Conservation (phyloP, 2,113 vertebrate genomes). For the Phaethon lepturus region DNA sequence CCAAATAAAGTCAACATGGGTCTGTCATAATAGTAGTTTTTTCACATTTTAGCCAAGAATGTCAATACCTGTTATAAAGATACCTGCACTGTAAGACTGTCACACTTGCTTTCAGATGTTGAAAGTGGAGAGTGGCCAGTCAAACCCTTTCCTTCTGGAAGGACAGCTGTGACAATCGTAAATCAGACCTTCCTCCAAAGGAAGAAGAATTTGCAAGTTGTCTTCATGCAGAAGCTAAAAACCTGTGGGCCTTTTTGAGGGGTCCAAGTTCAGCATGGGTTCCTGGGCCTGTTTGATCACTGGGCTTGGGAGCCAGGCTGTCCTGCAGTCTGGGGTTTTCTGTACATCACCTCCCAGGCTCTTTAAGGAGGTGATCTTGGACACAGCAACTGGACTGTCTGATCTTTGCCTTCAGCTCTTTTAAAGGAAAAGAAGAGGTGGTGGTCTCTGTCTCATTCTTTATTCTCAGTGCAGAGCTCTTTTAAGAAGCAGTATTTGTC, state of each 20-base stretch:
- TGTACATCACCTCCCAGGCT: not conserved
- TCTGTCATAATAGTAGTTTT: not conserved
- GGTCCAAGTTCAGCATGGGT: not conserved
- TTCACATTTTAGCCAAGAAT: not conserved
- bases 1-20: not conserved
- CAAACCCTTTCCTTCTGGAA: not conserved
- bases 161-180: rapidly evolving
- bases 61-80: not conserved
- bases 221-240: not conserved
- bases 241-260: not conserved
- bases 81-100: not conserved
- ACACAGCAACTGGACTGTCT: not conserved
- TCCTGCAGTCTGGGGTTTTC: not conserved
- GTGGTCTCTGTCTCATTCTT: not conserved
- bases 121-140: not conserved
- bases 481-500: not conserved
- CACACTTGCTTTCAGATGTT: not conserved
- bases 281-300: too few species aligned
- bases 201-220: not conserved
- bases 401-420: not conserved
- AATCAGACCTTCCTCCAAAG: not conserved
- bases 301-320: rapidly evolving
- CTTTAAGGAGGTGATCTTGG: not conserved
- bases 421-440: not conserved
- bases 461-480: not conserved